Conservation (phyloP, 1,140 invertebrate species). For the Rhagoletis zephyria region DNA sequence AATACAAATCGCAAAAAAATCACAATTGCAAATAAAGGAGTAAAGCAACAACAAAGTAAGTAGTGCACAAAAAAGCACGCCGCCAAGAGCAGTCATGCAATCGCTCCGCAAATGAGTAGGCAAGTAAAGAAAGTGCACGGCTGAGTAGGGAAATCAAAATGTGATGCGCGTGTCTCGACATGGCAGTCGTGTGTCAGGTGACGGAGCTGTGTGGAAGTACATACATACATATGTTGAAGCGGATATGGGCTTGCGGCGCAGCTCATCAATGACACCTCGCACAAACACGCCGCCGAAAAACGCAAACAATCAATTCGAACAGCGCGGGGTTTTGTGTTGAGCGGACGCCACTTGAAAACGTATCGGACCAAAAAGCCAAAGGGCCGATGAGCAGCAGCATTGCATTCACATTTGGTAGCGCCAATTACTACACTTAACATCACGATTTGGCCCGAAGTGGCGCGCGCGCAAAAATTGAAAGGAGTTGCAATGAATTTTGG, state of each 20-base stretch:
- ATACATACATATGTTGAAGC: background rate
- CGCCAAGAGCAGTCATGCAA: slow-evolving; percentile 39
- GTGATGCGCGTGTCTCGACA: slow-evolving; percentile 14
- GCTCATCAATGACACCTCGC: slow-evolving; percentile 39
- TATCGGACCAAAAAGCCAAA: background rate
- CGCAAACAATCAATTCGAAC: background rate
- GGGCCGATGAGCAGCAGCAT: background rate
- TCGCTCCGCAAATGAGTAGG: slow-evolving; percentile 35
- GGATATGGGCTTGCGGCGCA: slow-evolving; percentile 30
- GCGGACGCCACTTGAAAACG: background rate
- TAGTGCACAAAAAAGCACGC: background rate
- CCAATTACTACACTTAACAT: slow-evolving; percentile 46
- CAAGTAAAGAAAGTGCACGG: slow-evolving; percentile 16
- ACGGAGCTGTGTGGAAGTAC: background rate
- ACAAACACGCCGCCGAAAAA: background rate
- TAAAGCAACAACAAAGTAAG: background rate
- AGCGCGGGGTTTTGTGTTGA: background rate
- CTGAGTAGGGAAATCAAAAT: background rate
- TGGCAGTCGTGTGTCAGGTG: slow-evolving; percentile 36
- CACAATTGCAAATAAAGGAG: slow-evolving; percentile 21
- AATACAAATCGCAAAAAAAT: background rate
- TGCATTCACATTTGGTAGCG: slow-evolving; percentile 18
- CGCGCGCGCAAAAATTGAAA: background rate
- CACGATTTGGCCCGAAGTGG: slow-evolving; percentile 37
- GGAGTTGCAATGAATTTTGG: background rate